A percentile compares a stretch with the other conserved stretches of the same genome.
Evolutionary conservation across 2,888 invertebrate genomes (phyloP).

Genomic region (Apeira syringaria): DNA sequence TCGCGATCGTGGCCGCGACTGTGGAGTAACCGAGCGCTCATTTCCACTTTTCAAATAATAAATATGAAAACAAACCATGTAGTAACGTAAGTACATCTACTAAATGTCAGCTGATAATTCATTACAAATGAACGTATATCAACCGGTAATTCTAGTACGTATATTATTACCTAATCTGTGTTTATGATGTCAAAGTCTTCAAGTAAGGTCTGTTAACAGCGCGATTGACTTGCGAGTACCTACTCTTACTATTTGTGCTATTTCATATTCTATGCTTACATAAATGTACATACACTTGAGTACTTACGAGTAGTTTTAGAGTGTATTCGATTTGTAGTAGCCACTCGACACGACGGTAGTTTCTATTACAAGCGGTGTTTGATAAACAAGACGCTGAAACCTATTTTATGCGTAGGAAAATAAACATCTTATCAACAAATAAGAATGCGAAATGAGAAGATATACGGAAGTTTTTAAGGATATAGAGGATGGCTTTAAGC

Average conservation of each 20-base stretch:
- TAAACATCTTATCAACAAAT: too few species aligned
- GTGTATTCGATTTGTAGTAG: conserved; percentile 27
- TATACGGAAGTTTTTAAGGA: conserved; percentile 8
- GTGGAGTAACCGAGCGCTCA: conserved; percentile 23
- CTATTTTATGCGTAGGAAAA: conserved; percentile 9
- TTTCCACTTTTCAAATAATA: conserved; percentile 37
- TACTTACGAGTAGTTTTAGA: conserved; percentile 30
- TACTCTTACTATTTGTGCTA: conserved; percentile 2
- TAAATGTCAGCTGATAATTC: conserved; percentile 29
- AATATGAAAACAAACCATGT: conserved; percentile 34
- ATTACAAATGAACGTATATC: conserved; percentile 19
- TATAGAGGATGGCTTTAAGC: conserved; percentile 28
- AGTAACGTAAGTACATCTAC: conserved; percentile 21
- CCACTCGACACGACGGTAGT: conserved; percentile 10
- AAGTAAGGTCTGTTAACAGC: conserved; percentile 37
- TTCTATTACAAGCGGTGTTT: conserved; percentile 13
- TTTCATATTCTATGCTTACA: background rate
- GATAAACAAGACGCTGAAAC: conserved; percentile 2
- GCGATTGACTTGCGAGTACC: conserved; percentile 34
- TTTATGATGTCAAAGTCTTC: conserved; percentile 35
- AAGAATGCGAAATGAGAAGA: conserved; percentile 3
- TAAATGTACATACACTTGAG: conserved; percentile 33
- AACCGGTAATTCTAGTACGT: conserved; percentile 6
- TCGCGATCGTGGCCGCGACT: conserved; percentile 20
- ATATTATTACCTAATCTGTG: conserved; percentile 13